These are phyloP conservation scores for Istiophorus platypterus DNA, from an alignment of 2,113 vertebrate species.

Conservation along the genomic window DNA sequence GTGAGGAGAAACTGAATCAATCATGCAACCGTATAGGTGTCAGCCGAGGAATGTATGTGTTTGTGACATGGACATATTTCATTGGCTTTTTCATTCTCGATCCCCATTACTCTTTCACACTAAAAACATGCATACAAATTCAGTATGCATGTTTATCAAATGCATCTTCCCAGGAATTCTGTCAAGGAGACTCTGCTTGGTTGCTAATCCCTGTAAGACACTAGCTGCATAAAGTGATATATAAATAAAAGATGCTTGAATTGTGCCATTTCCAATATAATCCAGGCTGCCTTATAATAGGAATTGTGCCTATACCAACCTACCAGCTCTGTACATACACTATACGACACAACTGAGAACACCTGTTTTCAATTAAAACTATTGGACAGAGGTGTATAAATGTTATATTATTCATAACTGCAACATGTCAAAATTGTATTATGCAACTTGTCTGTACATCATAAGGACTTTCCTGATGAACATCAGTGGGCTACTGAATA, in stretches of 20 bases:
- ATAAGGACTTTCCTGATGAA: too few species aligned
- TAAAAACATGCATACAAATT: conserved; percentile 21
- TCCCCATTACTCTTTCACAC: conserved; percentile 7
- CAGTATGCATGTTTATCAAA: conserved; percentile 15
- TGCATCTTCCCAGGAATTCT: conserved; percentile 4
- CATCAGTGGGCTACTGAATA: background rate
- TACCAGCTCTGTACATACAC: background rate
- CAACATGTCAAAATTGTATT: background rate
- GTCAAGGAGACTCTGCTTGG: conserved; percentile 9
- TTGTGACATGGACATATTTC: conserved; percentile 6
- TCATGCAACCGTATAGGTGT: background rate
- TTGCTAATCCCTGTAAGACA: conserved; percentile 10
- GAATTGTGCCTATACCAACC: background rate
- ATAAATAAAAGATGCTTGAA: conserved; percentile 18
- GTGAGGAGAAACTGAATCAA: conserved; percentile 6
- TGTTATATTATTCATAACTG: background rate
- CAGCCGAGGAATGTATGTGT: background rate
- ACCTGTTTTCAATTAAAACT: too few species aligned
- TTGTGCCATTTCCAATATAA: conserved; percentile 6
- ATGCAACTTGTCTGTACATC: background rate
- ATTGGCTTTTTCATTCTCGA: background rate
- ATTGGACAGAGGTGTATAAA: too few species aligned
- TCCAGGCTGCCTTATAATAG: background rate
- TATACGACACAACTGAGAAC: background rate
- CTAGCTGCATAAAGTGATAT: conserved; percentile 21